phyloP scores from a whole-genome alignment of 2,113 vertebrate species.

The Spea multiplicata region DNA sequence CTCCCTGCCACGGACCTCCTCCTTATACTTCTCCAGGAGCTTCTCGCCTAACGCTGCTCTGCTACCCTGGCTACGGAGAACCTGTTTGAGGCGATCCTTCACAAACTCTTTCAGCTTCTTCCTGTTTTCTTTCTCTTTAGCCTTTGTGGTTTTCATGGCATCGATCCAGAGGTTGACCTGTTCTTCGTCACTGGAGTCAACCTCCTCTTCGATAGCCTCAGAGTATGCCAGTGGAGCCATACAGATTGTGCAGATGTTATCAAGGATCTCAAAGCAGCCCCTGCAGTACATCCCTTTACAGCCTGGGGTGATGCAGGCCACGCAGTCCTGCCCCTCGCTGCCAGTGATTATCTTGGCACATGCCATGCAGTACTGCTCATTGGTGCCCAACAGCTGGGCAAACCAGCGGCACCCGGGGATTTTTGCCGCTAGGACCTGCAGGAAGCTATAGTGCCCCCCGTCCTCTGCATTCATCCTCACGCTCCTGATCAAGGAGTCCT shows the following conservation, averaged over 20 bases:
- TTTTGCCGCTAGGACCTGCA: constrained; percentile 46
- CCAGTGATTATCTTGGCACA: constrained; percentile 58
- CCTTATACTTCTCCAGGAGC: no score
- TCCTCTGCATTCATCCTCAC: constrained; percentile 33
- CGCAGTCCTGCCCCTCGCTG: constrained; percentile 25
- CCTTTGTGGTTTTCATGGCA: no score
- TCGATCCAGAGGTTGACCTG: no score
- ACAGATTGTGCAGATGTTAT: constrained; percentile 66
- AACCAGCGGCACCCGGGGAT: constrained; percentile 49
- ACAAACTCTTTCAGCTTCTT: no score
- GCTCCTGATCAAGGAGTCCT: constrained; percentile 51
- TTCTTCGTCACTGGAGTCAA: constrained; percentile 54
- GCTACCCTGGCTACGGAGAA: no score
- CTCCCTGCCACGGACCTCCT: no score
- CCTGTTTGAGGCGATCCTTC: no score
- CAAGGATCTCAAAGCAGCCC: constrained; percentile 65
- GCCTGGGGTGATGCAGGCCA: constrained; percentile 59
- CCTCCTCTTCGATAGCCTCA: constrained; percentile 66
- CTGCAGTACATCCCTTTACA: constrained; percentile 77
- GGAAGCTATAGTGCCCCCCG: neutral
- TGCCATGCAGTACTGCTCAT: constrained; percentile 65
- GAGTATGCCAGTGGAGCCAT: constrained; percentile 59
- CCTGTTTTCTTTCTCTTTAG: no score
- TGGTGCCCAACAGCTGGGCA: constrained; percentile 46
- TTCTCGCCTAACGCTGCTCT: no score